Base-by-base conservation (phyloP, 1,140 invertebrate species). In the Homarus americanus region DNA sequence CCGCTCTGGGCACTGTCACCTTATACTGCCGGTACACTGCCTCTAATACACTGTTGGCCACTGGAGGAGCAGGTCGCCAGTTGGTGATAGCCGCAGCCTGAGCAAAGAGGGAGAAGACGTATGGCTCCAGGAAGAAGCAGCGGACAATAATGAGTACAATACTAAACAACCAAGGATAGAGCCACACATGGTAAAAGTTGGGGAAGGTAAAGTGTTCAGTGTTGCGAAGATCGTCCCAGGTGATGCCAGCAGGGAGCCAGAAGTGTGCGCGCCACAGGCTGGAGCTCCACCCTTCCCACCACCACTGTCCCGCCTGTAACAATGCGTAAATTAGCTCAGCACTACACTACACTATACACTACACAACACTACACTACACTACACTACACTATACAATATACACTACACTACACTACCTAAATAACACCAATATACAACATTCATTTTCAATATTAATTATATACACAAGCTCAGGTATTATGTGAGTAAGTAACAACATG, bases 251-350 rank as follows among this genome's bases (percentile, higher is more conserved):
- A 36, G 80, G 82, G 32, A 83, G 79, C 88, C 80, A 84, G 40
- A 75, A 78, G 32, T 66, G 63, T 63, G 34, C 3, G 10, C 28
- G 80, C 87, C 69, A 82, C 24, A 63, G 79, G 40, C 66, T 83
- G 73, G 34, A 9, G 15, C 12, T 20, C 79, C 36, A 53, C 15
- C 79, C n/a, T 10, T 53, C 44, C 79, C 17, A 76, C 66, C 58
- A 75, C 87, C 40, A 82, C 3, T 28, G 1, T n/a, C 87, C 87
- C 73, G 82, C 72, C 87, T 90, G 87, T n/a, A 82, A 82, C 17
- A 76, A 49, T 28, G 24, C 41, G 28, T 32, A 17, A 80, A 28
- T 80, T 28, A 80, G 78, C 44, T 20, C n/a, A 4, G 2, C 41
- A 80, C n/a, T 12, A 28, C 78, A 80, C 20, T 0, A 1, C 20